Conservation (phyloP, 2,888 invertebrate species). For the Anarsia innoxiella region DNA sequence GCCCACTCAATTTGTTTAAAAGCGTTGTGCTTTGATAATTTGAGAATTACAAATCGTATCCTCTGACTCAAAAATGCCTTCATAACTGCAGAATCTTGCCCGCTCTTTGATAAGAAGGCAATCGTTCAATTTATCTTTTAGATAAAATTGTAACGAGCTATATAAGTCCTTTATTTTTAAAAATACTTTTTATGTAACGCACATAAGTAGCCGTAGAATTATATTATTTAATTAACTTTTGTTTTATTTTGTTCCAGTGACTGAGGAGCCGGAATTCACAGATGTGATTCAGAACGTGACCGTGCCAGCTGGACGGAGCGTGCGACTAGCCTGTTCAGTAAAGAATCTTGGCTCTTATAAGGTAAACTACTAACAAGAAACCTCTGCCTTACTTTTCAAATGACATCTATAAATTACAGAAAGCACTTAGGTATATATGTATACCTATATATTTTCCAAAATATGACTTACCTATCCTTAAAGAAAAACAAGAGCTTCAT, state of each 20-base stretch:
- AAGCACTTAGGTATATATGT: too few species aligned
- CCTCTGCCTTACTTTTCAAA: not conserved
- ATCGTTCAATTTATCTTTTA: conserved; percentile 46
- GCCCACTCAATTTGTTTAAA: conserved; percentile 76
- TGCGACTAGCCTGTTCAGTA: conserved; percentile 92
- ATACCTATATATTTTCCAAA: too few species aligned
- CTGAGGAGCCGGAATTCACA: conserved; percentile 91
- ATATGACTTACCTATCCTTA: too few species aligned
- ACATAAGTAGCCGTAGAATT: too few species aligned
- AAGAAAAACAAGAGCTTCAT: too few species aligned
- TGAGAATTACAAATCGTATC: conserved; percentile 74
- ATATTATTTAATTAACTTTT: too few species aligned
- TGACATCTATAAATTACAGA: conserved; percentile 7
- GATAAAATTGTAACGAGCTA: too few species aligned
- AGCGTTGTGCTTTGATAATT: conserved; percentile 75
- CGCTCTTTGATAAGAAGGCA: conserved; percentile 45
- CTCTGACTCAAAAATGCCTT: conserved; percentile 66
- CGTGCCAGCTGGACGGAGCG: conserved; percentile 91
- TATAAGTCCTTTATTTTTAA: too few species aligned
- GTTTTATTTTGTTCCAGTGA: conserved; percentile 78
- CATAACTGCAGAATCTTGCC: conserved; percentile 56
- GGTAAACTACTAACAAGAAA: conserved; percentile 63
- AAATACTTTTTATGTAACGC: too few species aligned
- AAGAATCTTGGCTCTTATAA: conserved; percentile 93
- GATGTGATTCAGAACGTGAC: conserved; percentile 94